Evolutionary conservation across 2,797 vertebrate genomes (phyloP).

Genomic region (Buphagus erythrorhynchus): DNA sequence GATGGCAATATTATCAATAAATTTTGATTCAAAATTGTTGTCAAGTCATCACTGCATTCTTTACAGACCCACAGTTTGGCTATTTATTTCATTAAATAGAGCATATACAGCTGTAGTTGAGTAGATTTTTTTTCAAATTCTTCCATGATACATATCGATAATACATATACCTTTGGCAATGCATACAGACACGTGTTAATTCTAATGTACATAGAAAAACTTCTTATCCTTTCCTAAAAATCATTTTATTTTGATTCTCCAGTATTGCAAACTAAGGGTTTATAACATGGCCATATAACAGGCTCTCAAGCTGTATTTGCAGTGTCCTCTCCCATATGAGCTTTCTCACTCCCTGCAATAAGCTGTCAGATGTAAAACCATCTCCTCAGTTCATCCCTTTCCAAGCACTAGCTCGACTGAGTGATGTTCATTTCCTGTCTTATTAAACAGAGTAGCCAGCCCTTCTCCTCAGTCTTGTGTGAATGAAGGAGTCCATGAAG

Average conservation of each 20-base stretch:
- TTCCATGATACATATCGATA: background rate
- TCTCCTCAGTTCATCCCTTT: background rate
- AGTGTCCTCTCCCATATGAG: background rate
- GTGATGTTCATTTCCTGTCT: background rate
- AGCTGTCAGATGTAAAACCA: background rate
- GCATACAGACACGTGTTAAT: background rate
- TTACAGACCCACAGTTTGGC: background rate
- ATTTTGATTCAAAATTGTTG: background rate
- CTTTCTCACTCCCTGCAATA: background rate
- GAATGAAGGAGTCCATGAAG: background rate
- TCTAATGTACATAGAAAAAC: background rate
- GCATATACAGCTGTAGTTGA: rapidly evolving
- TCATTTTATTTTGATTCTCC: background rate
- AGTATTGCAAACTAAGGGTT: background rate
- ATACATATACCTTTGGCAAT: rapidly evolving
- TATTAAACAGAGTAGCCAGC: background rate
- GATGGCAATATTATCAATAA: background rate
- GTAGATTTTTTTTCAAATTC: background rate
- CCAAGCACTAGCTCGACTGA: background rate
- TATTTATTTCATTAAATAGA: background rate
- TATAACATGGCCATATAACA: background rate
- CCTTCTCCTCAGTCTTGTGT: background rate
- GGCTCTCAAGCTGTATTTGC: background rate
- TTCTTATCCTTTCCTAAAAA: background rate
- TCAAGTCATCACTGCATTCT: background rate